These are phyloP conservation scores for Agrypnus murinus DNA, from an alignment of 2,888 invertebrate species.

Conservation along the genomic window DNA sequence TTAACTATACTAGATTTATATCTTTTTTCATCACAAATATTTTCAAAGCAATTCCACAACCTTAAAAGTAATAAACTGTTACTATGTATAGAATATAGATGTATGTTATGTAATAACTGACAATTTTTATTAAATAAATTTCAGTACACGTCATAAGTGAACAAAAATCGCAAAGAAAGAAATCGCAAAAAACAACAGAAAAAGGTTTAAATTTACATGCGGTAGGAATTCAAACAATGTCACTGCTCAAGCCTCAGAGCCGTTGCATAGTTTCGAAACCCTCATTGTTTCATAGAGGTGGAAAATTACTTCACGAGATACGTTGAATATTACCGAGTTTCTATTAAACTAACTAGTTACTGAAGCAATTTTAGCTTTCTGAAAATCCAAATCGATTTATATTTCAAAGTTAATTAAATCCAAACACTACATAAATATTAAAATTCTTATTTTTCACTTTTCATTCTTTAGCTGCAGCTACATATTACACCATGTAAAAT, in stretches of 20 bases:
- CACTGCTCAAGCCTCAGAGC: conserved; percentile 23
- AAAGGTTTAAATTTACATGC: conserved; percentile 25
- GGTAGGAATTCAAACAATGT: conserved; percentile 31
- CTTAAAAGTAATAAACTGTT: too few species aligned
- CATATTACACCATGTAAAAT: too few species aligned
- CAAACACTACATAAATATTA: too few species aligned
- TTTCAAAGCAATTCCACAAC: too few species aligned
- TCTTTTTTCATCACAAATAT: too few species aligned
- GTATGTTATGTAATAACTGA: too few species aligned
- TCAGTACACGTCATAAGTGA: too few species aligned
- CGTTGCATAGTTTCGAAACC: conserved; percentile 32
- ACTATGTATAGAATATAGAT: too few species aligned
- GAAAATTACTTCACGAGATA: conserved; percentile 22
- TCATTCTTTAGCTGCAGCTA: neutral
- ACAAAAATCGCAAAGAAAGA: too few species aligned
- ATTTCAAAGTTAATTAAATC: neutral
- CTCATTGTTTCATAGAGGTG: conserved; percentile 26
- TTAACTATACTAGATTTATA: too few species aligned
- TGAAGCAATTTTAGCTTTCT: neutral
- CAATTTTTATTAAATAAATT: too few species aligned
- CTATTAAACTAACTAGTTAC: neutral
- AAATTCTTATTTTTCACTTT: neutral
- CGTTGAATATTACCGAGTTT: conserved; percentile 18
- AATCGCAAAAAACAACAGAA: conserved; percentile 9
- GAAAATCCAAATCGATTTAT: neutral